Evolutionary conservation across 2,797 vertebrate species (phyloP), one percentile per base, ranked within the genome.

Genomic region (Microctenopoma stevenorrisi): DNA sequence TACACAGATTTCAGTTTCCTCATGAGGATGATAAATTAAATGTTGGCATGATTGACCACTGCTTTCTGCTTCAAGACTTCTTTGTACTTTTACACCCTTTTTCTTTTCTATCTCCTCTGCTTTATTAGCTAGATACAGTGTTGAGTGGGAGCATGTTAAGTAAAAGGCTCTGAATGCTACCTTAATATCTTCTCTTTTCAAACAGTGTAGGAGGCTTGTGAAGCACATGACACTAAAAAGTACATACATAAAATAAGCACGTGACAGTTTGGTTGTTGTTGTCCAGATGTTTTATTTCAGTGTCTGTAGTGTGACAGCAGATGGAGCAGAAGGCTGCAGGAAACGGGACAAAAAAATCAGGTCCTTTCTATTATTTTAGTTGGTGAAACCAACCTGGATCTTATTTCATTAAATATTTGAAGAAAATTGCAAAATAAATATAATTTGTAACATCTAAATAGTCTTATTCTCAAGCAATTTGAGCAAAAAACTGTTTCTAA

Each of bases 201-300:
- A 57, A 38, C 11, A 16, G 18, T 28, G 35, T 4, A 8, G 3
- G 28, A 25, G 3, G 5, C 35, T 35, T 14, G 28, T 46, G 40
- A 3, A 22, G 7, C 13, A 43, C 4, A 33, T 43, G 11, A 18
- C 11, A 38, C 3, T 35, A 40, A 22, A 5, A 59, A 15, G 43
- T 10, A 53, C 30, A 44, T 12, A 22, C 1, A 68, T 5, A 42
- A 63, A 47, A 26, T 5, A 3, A 48, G 13, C 1, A 16, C 5
- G 22, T 51, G 6, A 30, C 47, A 1, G 18, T 10, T 33, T 2
- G 3, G 40, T 28, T 38, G 43, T 48, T 64, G 48, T 63, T 61
- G 76, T 77, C 66, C 65, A 74, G 38, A 74, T 49, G 60, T 78
- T 86, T 85, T 86, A 84, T 84, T 86, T 82, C 49, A 51, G 85